Percentiles rank a stretch among this genome's conserved stretches.
Conservation (phyloP, 2,888 invertebrate genomes). For the Aelia acuminata region DNA sequence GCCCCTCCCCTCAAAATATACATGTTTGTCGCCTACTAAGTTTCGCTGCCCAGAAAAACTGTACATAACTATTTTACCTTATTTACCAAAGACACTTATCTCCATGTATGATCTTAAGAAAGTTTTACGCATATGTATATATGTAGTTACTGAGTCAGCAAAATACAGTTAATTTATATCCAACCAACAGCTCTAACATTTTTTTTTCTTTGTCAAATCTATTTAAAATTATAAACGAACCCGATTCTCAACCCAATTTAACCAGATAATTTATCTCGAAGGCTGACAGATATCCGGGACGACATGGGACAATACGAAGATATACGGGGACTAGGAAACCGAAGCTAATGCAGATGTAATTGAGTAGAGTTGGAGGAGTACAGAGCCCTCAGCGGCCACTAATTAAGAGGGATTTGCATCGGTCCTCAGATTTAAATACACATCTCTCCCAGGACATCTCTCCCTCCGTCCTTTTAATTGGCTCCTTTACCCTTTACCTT, state of each 20-base stretch:
- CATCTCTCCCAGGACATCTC: slow-evolving; percentile 35
- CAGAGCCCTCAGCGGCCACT: slow-evolving; percentile 8
- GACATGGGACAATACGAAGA: slow-evolving; percentile 30
- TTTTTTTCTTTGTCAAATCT: neutral
- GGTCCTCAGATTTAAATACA: slow-evolving; percentile 37
- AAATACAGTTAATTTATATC: too few relatives aligned
- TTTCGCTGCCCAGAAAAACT: too few relatives aligned
- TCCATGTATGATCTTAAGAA: too few relatives aligned
- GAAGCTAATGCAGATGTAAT: slow-evolving; percentile 40
- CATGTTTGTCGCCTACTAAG: too few relatives aligned
- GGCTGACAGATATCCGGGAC: neutral
- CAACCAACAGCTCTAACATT: too few relatives aligned
- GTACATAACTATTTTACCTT: too few relatives aligned
- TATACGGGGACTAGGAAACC: neutral
- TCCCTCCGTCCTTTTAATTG: slow-evolving; percentile 18
- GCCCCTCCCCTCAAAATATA: too few relatives aligned
- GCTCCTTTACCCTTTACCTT: slow-evolving; percentile 25
- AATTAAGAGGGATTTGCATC: slow-evolving; percentile 43
- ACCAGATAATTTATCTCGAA: neutral
- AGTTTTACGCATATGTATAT: too few relatives aligned
- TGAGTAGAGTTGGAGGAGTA: neutral
- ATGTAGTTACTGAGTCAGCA: too few relatives aligned
- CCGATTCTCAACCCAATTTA: neutral
- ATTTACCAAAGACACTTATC: too few relatives aligned
- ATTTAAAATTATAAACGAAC: neutral